These are phyloP conservation scores for Drosophila suzukii DNA, from an alignment of 1,140 invertebrate species.

Conservation along the genomic window DNA sequence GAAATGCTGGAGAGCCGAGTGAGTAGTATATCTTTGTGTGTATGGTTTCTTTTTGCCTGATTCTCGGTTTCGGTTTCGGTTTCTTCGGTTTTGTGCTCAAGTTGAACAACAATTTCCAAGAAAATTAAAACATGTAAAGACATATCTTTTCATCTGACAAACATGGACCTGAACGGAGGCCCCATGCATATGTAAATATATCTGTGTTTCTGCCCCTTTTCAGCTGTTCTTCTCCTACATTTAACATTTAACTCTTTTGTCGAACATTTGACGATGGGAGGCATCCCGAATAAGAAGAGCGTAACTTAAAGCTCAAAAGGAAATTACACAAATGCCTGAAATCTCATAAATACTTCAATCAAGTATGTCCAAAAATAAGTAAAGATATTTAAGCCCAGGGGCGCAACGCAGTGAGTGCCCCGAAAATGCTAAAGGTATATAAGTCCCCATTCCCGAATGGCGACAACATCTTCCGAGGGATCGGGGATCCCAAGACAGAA, in stretches of 20 bases:
- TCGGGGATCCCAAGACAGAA: constrained; percentile 42
- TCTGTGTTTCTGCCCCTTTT: constrained; percentile 29
- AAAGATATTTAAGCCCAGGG: constrained; percentile 77
- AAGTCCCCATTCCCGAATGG: constrained; percentile 33
- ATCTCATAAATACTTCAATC: constrained; percentile 83
- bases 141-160: constrained; percentile 82
- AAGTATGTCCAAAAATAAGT: constrained; percentile 83
- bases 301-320: constrained; percentile 72
- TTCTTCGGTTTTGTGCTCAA: constrained; percentile 45
- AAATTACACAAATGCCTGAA: constrained; percentile 81
- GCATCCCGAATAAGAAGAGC: constrained; percentile 25
- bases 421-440: constrained; percentile 44
- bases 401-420: constrained; percentile 14
- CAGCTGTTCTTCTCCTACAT: constrained; percentile 24
- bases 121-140: constrained; percentile 83
- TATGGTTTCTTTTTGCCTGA: constrained; percentile 7
- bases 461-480: constrained; percentile 54
- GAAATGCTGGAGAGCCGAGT: constrained; percentile 30
- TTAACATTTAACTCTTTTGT: constrained; percentile 39
- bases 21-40: constrained; percentile 16
- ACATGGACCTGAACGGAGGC: constrained; percentile 54
- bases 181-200: constrained; percentile 62
- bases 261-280: constrained; percentile 45
- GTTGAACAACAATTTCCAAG: constrained; percentile 81
- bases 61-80: constrained; percentile 40